Evolutionary conservation across 2,888 invertebrate species (phyloP), one percentile per base, ranked within the genome.

Genomic region (Calameuta filiformis): DNA sequence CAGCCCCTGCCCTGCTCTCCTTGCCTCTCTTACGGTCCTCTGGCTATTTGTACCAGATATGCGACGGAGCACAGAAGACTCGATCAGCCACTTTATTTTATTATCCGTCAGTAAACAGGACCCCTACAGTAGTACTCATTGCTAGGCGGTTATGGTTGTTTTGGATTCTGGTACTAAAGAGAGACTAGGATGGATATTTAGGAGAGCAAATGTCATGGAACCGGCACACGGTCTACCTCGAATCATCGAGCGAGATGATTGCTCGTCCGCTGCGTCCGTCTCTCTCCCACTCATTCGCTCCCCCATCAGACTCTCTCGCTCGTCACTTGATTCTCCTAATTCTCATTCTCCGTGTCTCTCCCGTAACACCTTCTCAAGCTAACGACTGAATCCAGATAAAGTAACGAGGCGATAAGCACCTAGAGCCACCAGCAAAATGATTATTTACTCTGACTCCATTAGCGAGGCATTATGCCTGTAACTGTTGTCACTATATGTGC

Each of bases 401-500:
- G 71, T 71, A 71, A 71, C 71, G 71, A 71, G 71, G 31, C 71
- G 71, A 71, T 71, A 31, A 71, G 71, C 71, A 71, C 71, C 71
- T 33, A 15, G 12, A 33, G 31, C 71, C 31, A 15, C 31, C 71
- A 31, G 31, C 31, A 30, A 71, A 71, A 71, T 75, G 77, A 77
- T 77, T 75, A 77, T 77, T 77, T 69, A 75, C 75, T 56, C 71
- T 30, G 75, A 75, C 71, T 75, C 68, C 71, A 76, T 77, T 69
- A 75, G 75, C 74, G 74, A 69, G 69, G 74, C 74, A 68, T 74
- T 34, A 77, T 68, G 68, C 33, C 31, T 12, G 69, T 69, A 75
- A 69, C 40, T 75, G 77, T 77, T 75, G 77, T 77, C 77, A 75
- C 69, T 75, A 40, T 69, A 69, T 69, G 74, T 69, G 74, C 69